These are phyloP conservation scores for Siniperca undulata DNA, from an alignment of 2,797 vertebrate genomes.

Conservation along the genomic window DNA sequence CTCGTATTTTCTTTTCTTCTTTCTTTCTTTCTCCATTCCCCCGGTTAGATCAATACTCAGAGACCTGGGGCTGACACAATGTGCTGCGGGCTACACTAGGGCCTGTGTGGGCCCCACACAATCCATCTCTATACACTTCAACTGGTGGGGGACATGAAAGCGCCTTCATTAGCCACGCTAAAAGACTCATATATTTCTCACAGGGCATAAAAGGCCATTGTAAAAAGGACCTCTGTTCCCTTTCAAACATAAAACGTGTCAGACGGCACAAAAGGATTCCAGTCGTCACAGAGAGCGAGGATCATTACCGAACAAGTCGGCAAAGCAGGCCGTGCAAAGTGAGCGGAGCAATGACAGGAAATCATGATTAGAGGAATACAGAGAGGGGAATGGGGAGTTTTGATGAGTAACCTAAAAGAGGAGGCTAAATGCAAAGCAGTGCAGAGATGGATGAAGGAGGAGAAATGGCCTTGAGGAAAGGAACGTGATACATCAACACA, in stretches of 20 bases:
- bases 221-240: constrained; percentile 81
- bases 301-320: constrained; percentile 76
- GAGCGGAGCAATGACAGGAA: constrained; percentile 58
- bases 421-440: constrained; percentile 15
- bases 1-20: constrained; percentile 28
- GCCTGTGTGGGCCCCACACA: constrained; percentile 74
- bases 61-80: constrained; percentile 62
- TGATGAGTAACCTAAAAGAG: constrained; percentile 48
- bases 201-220: constrained; percentile 85
- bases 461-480: constrained; percentile 31
- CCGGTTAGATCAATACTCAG: constrained; percentile 65
- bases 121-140: constrained; percentile 76
- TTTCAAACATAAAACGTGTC: constrained; percentile 84
- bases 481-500: neutral
- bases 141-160: constrained; percentile 80
- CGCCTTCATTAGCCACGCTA: constrained; percentile 79
- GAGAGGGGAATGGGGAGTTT: constrained; percentile 39
- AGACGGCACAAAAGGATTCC: constrained; percentile 81
- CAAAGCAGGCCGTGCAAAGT: constrained; percentile 50
- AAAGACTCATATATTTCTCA: constrained; percentile 84
- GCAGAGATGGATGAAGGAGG: constrained; percentile 13
- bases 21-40: constrained; percentile 19
- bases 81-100: constrained; percentile 65
- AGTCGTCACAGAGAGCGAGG: constrained; percentile 73
- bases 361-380: constrained; percentile 66